phyloP scores from a whole-genome alignment of 2,113 vertebrate species.

The Stigmatopora nigra region DNA sequence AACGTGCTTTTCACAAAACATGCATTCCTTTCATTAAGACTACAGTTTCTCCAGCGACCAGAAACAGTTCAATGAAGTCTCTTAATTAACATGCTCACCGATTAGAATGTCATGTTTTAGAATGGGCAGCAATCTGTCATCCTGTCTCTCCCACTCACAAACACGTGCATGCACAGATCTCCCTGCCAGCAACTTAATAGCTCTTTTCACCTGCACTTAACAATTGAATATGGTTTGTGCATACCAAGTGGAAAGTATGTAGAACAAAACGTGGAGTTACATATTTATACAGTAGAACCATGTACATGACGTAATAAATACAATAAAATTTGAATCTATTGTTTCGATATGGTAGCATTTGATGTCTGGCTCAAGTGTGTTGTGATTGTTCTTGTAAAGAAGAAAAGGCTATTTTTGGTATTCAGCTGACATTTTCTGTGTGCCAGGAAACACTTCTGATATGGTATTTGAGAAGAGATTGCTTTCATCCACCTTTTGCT shows the following conservation, averaged over 20 bases:
- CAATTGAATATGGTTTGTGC: conserved; percentile 47
- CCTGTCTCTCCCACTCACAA: conserved; percentile 51
- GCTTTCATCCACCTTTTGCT: conserved; percentile 38
- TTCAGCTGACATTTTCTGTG: conserved; percentile 30
- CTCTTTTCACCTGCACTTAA: conserved; percentile 61
- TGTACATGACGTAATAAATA: too few species aligned
- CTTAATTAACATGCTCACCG: conserved; percentile 68
- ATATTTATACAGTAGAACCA: too few species aligned
- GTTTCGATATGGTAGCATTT: neutral
- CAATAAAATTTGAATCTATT: too few species aligned
- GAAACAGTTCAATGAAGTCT: conserved; percentile 67
- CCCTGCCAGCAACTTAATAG: conserved; percentile 52
- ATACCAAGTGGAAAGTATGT: conserved; percentile 59
- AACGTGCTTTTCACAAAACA: conserved; percentile 16
- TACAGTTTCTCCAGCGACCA: conserved; percentile 51
- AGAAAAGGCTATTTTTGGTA: conserved; percentile 22
- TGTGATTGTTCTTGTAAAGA: neutral
- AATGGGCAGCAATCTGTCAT: conserved; percentile 68
- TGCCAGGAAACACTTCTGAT: conserved; percentile 41
- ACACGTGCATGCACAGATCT: conserved; percentile 17
- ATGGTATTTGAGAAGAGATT: conserved; percentile 40
- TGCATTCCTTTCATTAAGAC: conserved; percentile 52
- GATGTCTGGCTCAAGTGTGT: neutral
- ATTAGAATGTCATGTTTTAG: conserved; percentile 71
- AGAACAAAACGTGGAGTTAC: conserved; percentile 14